These are phyloP conservation scores for Drosophila parabipectinata DNA, from an alignment of 1,140 invertebrate genomes.

Conservation along the genomic window DNA sequence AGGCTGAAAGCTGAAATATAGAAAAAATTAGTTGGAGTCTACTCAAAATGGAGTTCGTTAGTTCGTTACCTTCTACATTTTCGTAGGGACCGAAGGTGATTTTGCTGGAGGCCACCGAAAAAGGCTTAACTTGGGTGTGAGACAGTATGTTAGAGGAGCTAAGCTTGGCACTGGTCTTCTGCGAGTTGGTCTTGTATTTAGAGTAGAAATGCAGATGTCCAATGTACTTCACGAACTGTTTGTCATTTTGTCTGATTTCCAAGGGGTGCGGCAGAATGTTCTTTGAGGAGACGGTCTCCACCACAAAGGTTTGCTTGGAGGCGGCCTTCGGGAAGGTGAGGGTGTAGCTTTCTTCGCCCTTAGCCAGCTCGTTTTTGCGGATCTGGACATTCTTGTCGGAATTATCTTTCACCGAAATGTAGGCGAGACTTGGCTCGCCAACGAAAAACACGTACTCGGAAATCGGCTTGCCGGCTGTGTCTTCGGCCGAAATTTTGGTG, in stretches of 20 bases:
- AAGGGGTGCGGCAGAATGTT: conserved; percentile 92
- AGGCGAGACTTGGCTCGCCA: conserved; percentile 88
- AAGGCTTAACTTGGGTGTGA: conserved; percentile 94
- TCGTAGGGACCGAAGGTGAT: conserved; percentile 95
- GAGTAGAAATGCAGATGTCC: conserved; percentile 94
- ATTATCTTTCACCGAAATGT: conserved; percentile 89
- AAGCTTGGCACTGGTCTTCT: conserved; percentile 92
- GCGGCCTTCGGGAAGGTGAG: conserved; percentile 67
- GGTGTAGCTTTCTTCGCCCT: conserved; percentile 74
- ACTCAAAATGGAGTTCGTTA: background rate
- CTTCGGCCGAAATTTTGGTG: conserved; percentile 92
- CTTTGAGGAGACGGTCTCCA: conserved; percentile 92
- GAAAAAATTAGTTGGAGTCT: background rate
- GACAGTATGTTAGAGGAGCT: conserved; percentile 92
- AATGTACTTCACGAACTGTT: conserved; percentile 94
- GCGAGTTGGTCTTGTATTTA: conserved; percentile 91
- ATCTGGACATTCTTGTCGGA: conserved; percentile 87
- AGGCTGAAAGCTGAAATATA: conserved; percentile 83
- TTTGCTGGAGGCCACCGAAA: conserved; percentile 89
- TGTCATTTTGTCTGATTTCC: conserved; percentile 95
- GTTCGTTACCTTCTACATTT: conserved; percentile 85
- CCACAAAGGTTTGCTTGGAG: conserved; percentile 86
- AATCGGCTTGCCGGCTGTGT: conserved; percentile 89
- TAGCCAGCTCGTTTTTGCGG: conserved; percentile 85
- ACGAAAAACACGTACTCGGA: conserved; percentile 89